Percentiles rank a stretch among this genome's conserved stretches.
These are phyloP conservation scores for Neoitamus cyanurus DNA, from an alignment of 2,888 invertebrate species.

Conservation along the genomic window DNA sequence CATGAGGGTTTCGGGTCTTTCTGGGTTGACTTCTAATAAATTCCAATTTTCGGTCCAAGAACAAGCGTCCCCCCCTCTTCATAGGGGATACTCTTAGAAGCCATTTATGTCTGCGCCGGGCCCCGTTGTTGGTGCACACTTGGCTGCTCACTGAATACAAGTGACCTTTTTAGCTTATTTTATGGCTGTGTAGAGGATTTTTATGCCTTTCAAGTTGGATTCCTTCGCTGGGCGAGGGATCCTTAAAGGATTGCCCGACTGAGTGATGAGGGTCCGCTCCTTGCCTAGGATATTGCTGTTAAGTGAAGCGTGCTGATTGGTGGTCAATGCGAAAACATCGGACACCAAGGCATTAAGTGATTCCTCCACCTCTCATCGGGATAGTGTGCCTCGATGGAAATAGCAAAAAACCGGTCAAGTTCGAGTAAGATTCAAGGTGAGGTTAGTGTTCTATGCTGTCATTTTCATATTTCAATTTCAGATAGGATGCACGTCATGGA, in stretches of 20 bases:
- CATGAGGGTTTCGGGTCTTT: conserved; percentile 41
- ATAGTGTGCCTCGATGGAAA: not conserved
- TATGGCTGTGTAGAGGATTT: conserved; percentile 42
- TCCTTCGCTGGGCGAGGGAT: not conserved
- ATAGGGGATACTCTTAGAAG: conserved; percentile 15
- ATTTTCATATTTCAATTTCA: not conserved
- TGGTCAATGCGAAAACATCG: conserved; percentile 35
- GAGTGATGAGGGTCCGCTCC: conserved; percentile 22
- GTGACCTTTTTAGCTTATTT: conserved; percentile 51
- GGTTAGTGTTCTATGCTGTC: not conserved
- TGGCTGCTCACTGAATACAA: conserved; percentile 50
- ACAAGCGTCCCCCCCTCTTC: not conserved
- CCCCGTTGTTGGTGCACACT: conserved; percentile 40
- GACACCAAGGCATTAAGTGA: not conserved
- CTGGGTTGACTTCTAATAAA: conserved; percentile 45
- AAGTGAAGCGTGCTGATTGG: conserved; percentile 46
- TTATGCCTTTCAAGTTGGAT: conserved; percentile 29
- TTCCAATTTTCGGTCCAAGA: conserved; percentile 45
- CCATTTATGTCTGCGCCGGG: conserved; percentile 40
- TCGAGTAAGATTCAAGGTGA: not conserved
- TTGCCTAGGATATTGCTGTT: conserved; percentile 1
- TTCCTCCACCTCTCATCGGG: not conserved
- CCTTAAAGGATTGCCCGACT: conserved; percentile 36
- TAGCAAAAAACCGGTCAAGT: not conserved
- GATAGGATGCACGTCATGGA: not conserved